Base-by-base conservation (phyloP, 1,140 invertebrate species). In the Bombus difficillimus region DNA sequence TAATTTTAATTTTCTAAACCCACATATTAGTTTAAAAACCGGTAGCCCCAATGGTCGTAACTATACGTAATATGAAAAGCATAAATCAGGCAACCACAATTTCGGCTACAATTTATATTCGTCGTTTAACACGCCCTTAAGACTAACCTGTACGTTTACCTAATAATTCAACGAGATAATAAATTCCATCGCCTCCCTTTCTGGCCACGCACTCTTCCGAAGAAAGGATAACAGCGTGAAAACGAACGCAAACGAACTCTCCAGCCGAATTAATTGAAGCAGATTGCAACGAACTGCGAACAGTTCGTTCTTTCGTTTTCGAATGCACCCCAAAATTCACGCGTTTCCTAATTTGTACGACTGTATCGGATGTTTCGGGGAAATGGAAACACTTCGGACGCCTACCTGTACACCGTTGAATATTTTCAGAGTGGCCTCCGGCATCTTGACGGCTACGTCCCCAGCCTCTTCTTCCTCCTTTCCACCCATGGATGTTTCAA, bases 331-430 rank as follows among this genome's bases (percentile, higher is more conserved):
- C 34, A 43, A 79, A 41, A 22, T 79, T 57, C 64, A 71, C 66
- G 62, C 43, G 12, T 13, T 28, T 66, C 41, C 39, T 68, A 72
- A 47, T 47, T 73, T 82, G 41, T 18, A 9, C 15, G 28, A 75
- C 18, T n/a, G 69, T 22, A 66, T 66, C 37, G 22, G 22, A 39
- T 53, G 47, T 53, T 72, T n/a, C 34, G 34, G 39, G 18, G 25
- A 69, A 41, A 64, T 37, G 57, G 41, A 69, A 83, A 57, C 37
- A 5, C 34, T 15, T n/a, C 5, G 41, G 25, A 9, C 53, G 78
- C 86, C 83, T 80, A 91, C 89, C 90, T 91, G 89, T 71, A 90
- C 89, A 64, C 83, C 71, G 83, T 86, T 89, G 86, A 89, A 91
- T 86, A 88, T 90, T 83, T 85, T 88, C 53, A 90, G 77, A 57